Evolutionary conservation across 2,797 vertebrate species (phyloP), one percentile per base, ranked within the genome.

Genomic region (Dermochelys coriacea): DNA sequence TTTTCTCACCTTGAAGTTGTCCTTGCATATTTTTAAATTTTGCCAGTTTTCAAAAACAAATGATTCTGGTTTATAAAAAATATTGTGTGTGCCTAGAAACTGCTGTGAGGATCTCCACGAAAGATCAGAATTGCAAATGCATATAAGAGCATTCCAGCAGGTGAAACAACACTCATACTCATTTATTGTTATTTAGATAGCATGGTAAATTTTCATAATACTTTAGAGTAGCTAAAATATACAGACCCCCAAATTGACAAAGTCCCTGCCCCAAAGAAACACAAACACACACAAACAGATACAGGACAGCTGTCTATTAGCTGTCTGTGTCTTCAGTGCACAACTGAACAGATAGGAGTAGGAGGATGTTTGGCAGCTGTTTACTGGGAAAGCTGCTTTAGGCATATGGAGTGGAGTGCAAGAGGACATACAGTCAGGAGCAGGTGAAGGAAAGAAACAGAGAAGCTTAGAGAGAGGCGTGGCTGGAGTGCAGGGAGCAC

Each of bases 171-270:
- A 21, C 18, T 71, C 14, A 2, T 16, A 71, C 18, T 71, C 29
- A 61, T 61, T 59, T 59, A 59, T 7, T 16, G 29, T 59, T 59
- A 59, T 59, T 61, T 71, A 71, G n/a, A 71, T 71, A 71, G 68
- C n/a, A 57, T 9, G 29, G 37, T 85, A 90, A 10, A 23, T 87
- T 90, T 94, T 91, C 81, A 84, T 81, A 86, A 12, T 82, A 51
- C 14, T 51, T 95, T 47, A 82, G 55, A 93, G 92, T 89, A 91
- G 27, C 95, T 93, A 90, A 88, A 91, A 96, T 77, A 95, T 1
- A 94, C 37, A 90, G n/a, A 49, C 86, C 71, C 91, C 82, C 68
- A 91, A 89, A 80, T 25, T 61, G 25, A 45, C 5, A 31, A n/a
- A 52, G 47, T 14, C 25, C 51, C 80, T 86, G 82, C 14, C 85